These are phyloP conservation scores for Calephelis perditalis DNA, from an alignment of 2,888 invertebrate species.

Conservation along the genomic window DNA sequence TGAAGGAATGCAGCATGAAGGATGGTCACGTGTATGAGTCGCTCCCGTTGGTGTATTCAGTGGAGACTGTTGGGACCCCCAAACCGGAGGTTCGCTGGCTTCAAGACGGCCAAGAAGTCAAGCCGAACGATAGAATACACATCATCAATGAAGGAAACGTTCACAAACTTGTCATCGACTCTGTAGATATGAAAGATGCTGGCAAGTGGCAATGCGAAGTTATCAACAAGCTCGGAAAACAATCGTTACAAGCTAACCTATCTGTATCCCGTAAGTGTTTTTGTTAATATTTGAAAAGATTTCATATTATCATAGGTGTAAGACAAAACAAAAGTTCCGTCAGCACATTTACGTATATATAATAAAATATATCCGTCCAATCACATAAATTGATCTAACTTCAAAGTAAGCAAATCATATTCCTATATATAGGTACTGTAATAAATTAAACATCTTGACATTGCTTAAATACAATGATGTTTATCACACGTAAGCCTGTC, in stretches of 20 bases:
- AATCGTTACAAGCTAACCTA: slow-evolving; percentile 83
- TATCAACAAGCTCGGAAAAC: slow-evolving; percentile 90
- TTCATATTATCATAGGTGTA: no score
- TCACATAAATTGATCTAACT: no score
- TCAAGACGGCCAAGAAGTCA: slow-evolving; percentile 85
- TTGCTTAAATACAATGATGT: no score
- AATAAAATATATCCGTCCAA: no score
- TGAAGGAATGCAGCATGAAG: slow-evolving; percentile 84
- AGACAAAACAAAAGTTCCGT: no score
- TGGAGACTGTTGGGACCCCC: slow-evolving; percentile 87
- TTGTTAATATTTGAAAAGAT: slow-evolving; percentile 4
- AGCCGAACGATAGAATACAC: slow-evolving; percentile 79
- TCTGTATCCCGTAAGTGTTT: slow-evolving; percentile 82
- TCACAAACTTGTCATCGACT: slow-evolving; percentile 85
- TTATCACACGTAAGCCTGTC: no score
- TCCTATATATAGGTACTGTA: no score
- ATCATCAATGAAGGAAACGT: slow-evolving; percentile 82
- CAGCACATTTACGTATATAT: no score
- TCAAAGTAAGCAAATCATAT: no score
- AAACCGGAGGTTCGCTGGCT: slow-evolving; percentile 89
- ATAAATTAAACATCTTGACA: no score
- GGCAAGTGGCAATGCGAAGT: slow-evolving; percentile 90
- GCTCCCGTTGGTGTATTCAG: slow-evolving; percentile 87
- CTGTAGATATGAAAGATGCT: slow-evolving; percentile 84
- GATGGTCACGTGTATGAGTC: slow-evolving; percentile 89